Evolutionary conservation across 1,140 invertebrate genomes (phyloP), one percentile per base, ranked within the genome.

Genomic region (Penaeus vannamei): DNA sequence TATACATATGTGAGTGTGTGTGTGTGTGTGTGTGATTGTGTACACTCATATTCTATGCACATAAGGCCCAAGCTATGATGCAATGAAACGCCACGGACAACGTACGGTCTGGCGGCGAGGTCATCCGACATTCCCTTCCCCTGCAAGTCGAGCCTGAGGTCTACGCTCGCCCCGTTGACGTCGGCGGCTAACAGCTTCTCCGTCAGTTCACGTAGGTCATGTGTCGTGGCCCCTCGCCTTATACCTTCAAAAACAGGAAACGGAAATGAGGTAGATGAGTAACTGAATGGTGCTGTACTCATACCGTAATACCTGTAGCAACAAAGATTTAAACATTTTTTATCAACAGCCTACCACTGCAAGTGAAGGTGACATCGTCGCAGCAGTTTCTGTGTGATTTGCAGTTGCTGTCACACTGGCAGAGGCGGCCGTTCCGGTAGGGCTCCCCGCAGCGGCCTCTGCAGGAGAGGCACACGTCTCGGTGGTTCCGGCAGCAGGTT

Each of bases 141-240:
- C 23, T 87, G 86, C 17, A 62, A 42, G 66, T 64, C 69, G 10
- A 87, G 14, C 2, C 32, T 29, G 32, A 87, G 29, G 26, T 66
- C 64, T 14, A 20, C 36, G 10, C 53, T 10, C 12, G 53, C 53
- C 14, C 53, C 53, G 29, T 87, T 62, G 14, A 62, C 26, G 61
- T 87, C 77, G 32, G 66, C 53, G 1, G 62, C n/a, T 12, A 81
- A 81, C 23, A 87, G 79, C 29, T 82, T 80, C 53, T 87, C 86
- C 1, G 86, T 81, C 17, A 87, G 61, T 14, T 22, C 36, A 8
- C 86, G 26, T 26, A 87, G 42, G 42, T 87, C 86, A 0, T 53
- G 53, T 14, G 17, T 53, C 53, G 53, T 53, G 12, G 53, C 53
- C 53, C 53, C 53, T 53, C 53, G 53, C 53, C 14, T 53, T 8